Percentiles rank a stretch among this genome's conserved stretches.
These are phyloP conservation scores for Bathynomus jamesi DNA, from an alignment of 1,140 invertebrate genomes.

Conservation along the genomic window DNA sequence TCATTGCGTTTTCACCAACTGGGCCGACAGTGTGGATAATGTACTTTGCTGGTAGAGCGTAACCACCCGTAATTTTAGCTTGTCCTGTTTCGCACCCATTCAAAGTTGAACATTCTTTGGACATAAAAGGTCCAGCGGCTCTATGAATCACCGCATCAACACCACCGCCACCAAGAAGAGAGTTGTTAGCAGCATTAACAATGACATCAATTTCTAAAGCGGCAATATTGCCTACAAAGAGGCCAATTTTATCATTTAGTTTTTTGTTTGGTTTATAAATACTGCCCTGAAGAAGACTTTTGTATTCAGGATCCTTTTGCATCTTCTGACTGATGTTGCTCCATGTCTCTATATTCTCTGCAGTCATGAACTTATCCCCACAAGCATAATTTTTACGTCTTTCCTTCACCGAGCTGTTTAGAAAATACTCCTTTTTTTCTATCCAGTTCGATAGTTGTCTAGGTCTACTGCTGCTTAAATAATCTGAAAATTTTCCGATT, in stretches of 20 bases:
- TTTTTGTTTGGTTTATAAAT: slow-evolving; percentile 13
- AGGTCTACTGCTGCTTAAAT: too few relatives aligned
- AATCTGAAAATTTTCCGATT: too few relatives aligned
- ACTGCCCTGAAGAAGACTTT: slow-evolving; percentile 1
- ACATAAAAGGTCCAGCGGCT: slow-evolving; percentile 58
- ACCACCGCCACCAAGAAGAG: slow-evolving; percentile 71
- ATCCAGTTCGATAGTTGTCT: background rate
- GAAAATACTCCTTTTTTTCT: background rate
- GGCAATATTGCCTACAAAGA: slow-evolving; percentile 69
- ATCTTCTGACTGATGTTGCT: background rate
- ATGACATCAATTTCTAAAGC: slow-evolving; percentile 78
- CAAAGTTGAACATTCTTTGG: slow-evolving; percentile 62
- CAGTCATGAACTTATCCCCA: slow-evolving; percentile 42
- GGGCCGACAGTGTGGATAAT: slow-evolving; percentile 78
- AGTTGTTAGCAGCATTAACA: slow-evolving; percentile 82
- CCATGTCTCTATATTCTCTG: slow-evolving; percentile 54
- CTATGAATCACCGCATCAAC: slow-evolving; percentile 80
- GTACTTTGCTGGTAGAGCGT: slow-evolving; percentile 67
- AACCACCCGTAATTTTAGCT: slow-evolving; percentile 72
- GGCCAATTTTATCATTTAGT: slow-evolving; percentile 39
- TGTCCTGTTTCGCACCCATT: slow-evolving; percentile 65
- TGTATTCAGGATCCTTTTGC: background rate
- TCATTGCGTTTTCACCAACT: slow-evolving; percentile 57
- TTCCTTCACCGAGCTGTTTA: slow-evolving; percentile 41
- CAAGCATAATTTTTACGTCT: slow-evolving; percentile 51